Evolutionary conservation across 2,888 invertebrate genomes (phyloP).

Genomic region (Gymnocheta viridis): DNA sequence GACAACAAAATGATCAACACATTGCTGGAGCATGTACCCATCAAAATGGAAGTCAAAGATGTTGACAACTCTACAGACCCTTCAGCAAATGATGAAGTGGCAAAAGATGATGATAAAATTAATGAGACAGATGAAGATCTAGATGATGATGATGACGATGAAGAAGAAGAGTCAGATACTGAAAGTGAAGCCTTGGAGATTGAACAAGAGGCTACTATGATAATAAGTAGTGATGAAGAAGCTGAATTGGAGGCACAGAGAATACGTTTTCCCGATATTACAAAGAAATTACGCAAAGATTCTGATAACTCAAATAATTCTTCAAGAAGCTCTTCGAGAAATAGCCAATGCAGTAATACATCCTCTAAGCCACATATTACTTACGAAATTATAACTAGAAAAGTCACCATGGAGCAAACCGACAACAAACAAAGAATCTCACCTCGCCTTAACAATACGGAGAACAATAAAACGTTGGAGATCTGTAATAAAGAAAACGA

Average conservation of each 20-base stretch:
- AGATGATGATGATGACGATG: slow-evolving; percentile 73
- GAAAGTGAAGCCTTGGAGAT: slow-evolving; percentile 70
- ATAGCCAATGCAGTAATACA: slow-evolving; percentile 50
- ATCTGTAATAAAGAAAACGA: slow-evolving; percentile 25
- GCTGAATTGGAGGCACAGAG: slow-evolving; percentile 79
- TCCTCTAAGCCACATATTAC: slow-evolving; percentile 1
- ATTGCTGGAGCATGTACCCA: slow-evolving; percentile 75
- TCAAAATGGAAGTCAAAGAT: slow-evolving; percentile 72
- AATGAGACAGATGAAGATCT: slow-evolving; percentile 72
- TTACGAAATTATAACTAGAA: slow-evolving; percentile 1
- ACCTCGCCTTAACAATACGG: slow-evolving; percentile 27
- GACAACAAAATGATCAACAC: slow-evolving; percentile 74
- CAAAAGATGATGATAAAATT: slow-evolving; percentile 44
- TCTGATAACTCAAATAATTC: slow-evolving; percentile 66
- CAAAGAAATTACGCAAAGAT: slow-evolving; percentile 60
- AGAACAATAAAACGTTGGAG: slow-evolving; percentile 17
- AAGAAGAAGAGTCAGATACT: slow-evolving; percentile 72
- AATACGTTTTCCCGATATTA: slow-evolving; percentile 75
- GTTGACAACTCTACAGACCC: slow-evolving; percentile 58
- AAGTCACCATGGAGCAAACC: slow-evolving; percentile 7
- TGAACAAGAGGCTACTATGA: slow-evolving; percentile 74
- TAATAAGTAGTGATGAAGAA: slow-evolving; percentile 79
- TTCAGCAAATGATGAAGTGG: slow-evolving; percentile 33
- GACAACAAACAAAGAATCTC: slow-evolving; percentile 49
- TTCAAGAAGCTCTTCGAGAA: slow-evolving; percentile 61